Evolutionary conservation across 2,113 vertebrate genomes (phyloP), one percentile per base, ranked within the genome.

Genomic region (Oncorhynchus kisutch): DNA sequence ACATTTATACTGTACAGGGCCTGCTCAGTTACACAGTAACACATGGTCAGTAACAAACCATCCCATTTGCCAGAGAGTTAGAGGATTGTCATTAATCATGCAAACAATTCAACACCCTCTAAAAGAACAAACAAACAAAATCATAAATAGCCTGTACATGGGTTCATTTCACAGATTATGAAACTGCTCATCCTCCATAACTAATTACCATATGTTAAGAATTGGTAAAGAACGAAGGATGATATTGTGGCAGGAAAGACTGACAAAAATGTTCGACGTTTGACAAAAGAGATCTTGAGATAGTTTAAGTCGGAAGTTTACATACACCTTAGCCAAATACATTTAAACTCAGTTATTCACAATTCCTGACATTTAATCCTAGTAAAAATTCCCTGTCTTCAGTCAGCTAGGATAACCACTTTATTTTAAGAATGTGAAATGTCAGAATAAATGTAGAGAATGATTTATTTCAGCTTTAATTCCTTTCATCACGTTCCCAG

Each of bases 11-110:
- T 83, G 82, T 79, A 73, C 72, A 34, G 82, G 80, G 77, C 78
- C 73, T 80, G 80, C 77, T 87, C 71, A 82, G 66, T 85, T 34
- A 73, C 78, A 80, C 57, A n/a, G 74, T 81, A 70, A 81, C 73
- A 78, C 78, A 79, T 73, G 66, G 81, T 69, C 49, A n/a, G 76
- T 82, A 70, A 81, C 70, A 77, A 80, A 78, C 72, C 66, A 79
- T 69, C 78, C 70, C 71, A 80, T 76, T 67, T 60, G 78, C 57
- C 60, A 69, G 74, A 81, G 74, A 81, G 79, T 64, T 73, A 75
- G 67, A 62, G 78, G 73, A 34, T 65, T 82, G 81, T 79, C 70
- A 76, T 78, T 81, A 84, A 85, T 83, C 74, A 82, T 59, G 75
- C 54, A 80, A 71, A 86, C 78, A 84, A 80, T 69, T 70, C 2